Evolutionary conservation across 2,113 vertebrate species (phyloP).

Genomic region (Circaetus gallicus): DNA sequence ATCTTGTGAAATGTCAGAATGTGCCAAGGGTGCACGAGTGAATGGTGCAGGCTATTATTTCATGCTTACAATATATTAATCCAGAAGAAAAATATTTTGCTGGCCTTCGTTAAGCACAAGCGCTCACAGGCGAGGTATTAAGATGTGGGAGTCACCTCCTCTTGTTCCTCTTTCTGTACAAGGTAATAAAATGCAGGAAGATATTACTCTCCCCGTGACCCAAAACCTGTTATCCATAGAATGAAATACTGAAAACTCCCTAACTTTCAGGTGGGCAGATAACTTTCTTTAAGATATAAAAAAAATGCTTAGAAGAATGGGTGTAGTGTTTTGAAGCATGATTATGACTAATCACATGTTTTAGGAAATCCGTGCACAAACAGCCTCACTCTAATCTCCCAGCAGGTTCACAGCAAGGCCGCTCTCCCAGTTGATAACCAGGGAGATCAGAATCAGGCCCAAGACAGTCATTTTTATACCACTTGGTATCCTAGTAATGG

Average conservation of each 20-base stretch:
- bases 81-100: not conserved
- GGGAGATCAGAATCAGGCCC: not conserved
- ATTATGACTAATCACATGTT: not conserved
- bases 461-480: not conserved
- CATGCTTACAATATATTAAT: not conserved
- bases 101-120: not conserved
- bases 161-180: not conserved
- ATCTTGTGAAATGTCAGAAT: not conserved
- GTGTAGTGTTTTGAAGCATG: not conserved
- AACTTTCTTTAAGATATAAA: not conserved
- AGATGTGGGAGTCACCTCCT: not conserved
- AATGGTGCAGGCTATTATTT: not conserved
- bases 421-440: not conserved
- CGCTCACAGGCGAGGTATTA: not conserved
- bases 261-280: not conserved
- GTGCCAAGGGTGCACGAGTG: not conserved
- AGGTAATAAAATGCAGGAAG: not conserved
- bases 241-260: not conserved
- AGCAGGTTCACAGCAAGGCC: not conserved
- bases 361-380: conserved; percentile 4
- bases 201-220: not conserved
- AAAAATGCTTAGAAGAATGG: not conserved
- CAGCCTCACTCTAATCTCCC: not conserved
- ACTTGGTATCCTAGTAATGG: not conserved
- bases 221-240: not conserved